Evolutionary conservation across 2,797 vertebrate genomes (phyloP).

Genomic region (Pyrocephalus nanus): DNA sequence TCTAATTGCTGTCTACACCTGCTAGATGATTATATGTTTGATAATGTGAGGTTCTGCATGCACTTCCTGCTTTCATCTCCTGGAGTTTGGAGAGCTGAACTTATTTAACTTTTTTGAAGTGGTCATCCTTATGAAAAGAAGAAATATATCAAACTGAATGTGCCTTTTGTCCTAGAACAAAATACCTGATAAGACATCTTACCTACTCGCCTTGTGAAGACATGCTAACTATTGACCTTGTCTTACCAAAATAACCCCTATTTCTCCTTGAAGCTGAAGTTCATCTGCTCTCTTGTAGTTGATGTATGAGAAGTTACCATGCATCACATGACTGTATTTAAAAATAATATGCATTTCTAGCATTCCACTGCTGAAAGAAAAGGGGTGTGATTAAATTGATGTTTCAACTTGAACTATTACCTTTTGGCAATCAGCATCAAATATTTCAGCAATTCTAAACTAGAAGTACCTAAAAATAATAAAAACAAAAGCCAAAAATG

Average conservation of each 20-base stretch:
- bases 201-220: not conserved
- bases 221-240: not conserved
- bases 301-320: not conserved
- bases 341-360: not conserved
- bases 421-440: not conserved
- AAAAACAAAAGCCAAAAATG: not conserved
- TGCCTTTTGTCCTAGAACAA: not conserved
- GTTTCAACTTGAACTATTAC: not conserved
- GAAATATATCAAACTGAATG: not conserved
- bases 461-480: not conserved
- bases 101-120: conserved; percentile 22
- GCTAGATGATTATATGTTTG: not conserved
- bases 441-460: not conserved
- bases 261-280: not conserved
- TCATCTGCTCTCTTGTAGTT: not conserved
- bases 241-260: not conserved
- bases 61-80: not conserved
- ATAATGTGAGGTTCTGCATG: not conserved
- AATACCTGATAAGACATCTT: not conserved
- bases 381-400: not conserved
- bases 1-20: not conserved
- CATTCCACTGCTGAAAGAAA: not conserved
- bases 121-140: not conserved
- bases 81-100: not conserved
- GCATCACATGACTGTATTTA: not conserved